Conservation (phyloP, 2,888 invertebrate species). For the Drosophila melanosoma region DNA sequence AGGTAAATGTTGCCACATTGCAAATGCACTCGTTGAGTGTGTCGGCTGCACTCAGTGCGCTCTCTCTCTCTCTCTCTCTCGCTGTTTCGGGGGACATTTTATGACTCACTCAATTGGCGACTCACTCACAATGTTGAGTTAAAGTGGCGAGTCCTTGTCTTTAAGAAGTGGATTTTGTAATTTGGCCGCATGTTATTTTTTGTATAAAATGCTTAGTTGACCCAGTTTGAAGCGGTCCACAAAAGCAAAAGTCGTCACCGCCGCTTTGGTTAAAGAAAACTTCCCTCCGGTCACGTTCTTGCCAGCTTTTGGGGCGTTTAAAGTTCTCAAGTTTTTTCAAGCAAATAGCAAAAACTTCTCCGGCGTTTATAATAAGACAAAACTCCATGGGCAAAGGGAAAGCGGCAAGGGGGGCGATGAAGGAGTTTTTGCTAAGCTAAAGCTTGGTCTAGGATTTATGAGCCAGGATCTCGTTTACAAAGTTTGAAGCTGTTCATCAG, state of each 20-base stretch:
- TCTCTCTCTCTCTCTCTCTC: slow-evolving; percentile 6
- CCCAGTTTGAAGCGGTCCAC: slow-evolving; percentile 56
- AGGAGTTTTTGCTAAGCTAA: slow-evolving; percentile 34
- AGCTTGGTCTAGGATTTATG: slow-evolving; percentile 43
- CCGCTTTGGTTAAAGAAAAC: slow-evolving; percentile 43
- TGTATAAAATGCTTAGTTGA: slow-evolving; percentile 52
- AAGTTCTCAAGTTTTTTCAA: slow-evolving; percentile 44
- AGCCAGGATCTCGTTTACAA: slow-evolving; percentile 26
- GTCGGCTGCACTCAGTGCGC: slow-evolving; percentile 37
- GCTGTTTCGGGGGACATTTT: slow-evolving; percentile 32
- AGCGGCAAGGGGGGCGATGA: neutral
- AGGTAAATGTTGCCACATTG: slow-evolving; percentile 35
- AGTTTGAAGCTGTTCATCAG: slow-evolving; percentile 31
- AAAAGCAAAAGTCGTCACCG: slow-evolving; percentile 38
- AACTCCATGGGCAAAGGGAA: neutral
- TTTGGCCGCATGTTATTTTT: slow-evolving; percentile 45
- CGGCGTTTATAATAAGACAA: slow-evolving; percentile 36
- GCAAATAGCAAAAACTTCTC: slow-evolving; percentile 46
- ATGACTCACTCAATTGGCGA: slow-evolving; percentile 24
- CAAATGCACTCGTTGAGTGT: slow-evolving; percentile 36
- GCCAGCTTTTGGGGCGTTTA: slow-evolving; percentile 47
- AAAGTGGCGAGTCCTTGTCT: slow-evolving; percentile 49
- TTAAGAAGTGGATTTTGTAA: slow-evolving; percentile 51
- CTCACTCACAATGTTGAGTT: slow-evolving; percentile 17
- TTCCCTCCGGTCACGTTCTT: slow-evolving; percentile 56